These are phyloP conservation scores for Holocentrus rufus DNA, from an alignment of 2,797 vertebrate genomes.

Conservation along the genomic window DNA sequence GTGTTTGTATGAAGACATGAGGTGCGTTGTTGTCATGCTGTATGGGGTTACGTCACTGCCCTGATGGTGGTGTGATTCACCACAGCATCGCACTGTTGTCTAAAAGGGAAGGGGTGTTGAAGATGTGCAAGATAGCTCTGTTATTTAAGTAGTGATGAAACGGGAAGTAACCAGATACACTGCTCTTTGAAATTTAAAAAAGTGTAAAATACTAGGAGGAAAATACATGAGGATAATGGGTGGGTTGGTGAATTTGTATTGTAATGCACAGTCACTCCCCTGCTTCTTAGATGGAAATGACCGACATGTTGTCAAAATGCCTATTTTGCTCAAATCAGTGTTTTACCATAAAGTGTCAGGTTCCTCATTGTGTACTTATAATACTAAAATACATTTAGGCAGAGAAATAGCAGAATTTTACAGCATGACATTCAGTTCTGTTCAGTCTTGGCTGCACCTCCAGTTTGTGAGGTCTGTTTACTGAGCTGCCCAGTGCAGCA, in stretches of 20 bases:
- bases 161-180: background rate
- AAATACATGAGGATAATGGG: conserved; percentile 1
- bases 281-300: conserved; percentile 4
- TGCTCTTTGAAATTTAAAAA: conserved; percentile 2
- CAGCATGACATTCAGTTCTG: conserved; percentile 44
- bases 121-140: too few species aligned
- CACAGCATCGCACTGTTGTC: too few species aligned
- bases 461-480: conserved; percentile 55
- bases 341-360: background rate
- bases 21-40: too few species aligned
- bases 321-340: background rate
- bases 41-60: too few species aligned
- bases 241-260: conserved; percentile 23
- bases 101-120: too few species aligned
- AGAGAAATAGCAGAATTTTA: conserved; percentile 35
- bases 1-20: too few species aligned
- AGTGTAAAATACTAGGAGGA: background rate
- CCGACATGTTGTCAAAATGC: conserved; percentile 8
- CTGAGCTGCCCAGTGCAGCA: conserved; percentile 52
- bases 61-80: too few species aligned
- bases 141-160: conserved; percentile 10
- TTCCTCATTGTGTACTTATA: conserved; percentile 22
- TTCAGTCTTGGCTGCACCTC: conserved; percentile 46
- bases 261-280: conserved; percentile 5
- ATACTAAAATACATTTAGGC: conserved; percentile 35